Conservation (phyloP, 2,113 vertebrate genomes). For the Tonatia bakeri region DNA sequence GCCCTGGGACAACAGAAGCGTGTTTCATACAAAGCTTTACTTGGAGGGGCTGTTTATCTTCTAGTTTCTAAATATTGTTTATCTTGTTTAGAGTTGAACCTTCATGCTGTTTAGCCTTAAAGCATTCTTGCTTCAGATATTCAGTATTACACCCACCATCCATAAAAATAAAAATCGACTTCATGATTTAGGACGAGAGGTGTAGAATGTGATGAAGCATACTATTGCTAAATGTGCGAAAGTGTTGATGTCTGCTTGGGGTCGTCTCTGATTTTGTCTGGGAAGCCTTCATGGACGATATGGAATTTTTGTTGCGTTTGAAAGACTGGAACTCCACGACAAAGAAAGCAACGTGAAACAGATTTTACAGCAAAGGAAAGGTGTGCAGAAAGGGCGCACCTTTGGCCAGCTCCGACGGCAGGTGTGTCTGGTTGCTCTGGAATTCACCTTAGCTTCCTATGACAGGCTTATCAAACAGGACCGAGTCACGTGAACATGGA, state of each 20-base stretch:
- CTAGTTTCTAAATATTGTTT: background rate
- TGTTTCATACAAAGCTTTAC: background rate
- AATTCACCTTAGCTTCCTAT: background rate
- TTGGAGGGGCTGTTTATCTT: background rate
- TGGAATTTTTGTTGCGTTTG: background rate
- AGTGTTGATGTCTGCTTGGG: no score
- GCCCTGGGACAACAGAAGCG: background rate
- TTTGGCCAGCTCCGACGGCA: background rate
- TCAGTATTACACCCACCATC: background rate
- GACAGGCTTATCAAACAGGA: background rate
- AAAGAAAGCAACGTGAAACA: background rate
- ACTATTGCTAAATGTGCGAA: background rate
- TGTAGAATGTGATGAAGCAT: background rate
- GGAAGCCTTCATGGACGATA: background rate
- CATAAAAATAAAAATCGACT: background rate
- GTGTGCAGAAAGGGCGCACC: background rate
- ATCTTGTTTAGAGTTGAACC: background rate
- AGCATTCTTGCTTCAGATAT: background rate
- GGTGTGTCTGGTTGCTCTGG: background rate
- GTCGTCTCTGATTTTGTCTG: background rate
- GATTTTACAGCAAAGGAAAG: background rate
- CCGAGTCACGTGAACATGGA: no score
- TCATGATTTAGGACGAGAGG: background rate
- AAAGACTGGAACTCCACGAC: background rate
- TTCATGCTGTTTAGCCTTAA: background rate